Evolutionary conservation across 2,888 invertebrate species (phyloP), one percentile per base, ranked within the genome.

Genomic region (Acleris cristana): DNA sequence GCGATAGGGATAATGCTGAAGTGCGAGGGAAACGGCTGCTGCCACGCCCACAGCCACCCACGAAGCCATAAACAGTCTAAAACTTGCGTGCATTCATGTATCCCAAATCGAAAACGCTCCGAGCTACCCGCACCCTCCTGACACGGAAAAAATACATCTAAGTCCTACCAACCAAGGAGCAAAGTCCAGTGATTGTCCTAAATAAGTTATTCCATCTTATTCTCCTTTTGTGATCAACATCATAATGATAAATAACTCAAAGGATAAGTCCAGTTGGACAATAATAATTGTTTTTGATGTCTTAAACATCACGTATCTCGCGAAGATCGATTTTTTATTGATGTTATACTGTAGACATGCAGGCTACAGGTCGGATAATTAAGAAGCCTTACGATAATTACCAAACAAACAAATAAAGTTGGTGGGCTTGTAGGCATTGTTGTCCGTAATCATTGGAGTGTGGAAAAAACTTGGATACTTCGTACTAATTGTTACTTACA

Each of bases 11-110:
- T 72, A 59, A 54, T 48, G 51, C 62, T 51, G 49, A 69, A 56
- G 84, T 71, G 71, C 45, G 81, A 90, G 73, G 72, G 78, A 78
- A 88, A 88, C 72, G 73, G 77, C 74, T 71, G 70, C 76, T 79
- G 90, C 89, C 91, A 88, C 92, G 92, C 92, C 92, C 89, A 89
- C 84, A 90, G 85, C 92, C 92, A 92, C 92, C 92, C 92, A 92
- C 92, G 92, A 89, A 87, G 92, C 84, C 89, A 85, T 92, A 90
- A 92, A 91, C 90, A 91, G 91, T 89, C 90, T 86, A 91, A 92
- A 92, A 91, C 92, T 90, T 90, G 91, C 90, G 90, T 88, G 91
- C 88, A 91, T 90, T 89, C 91, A 90, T 90, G 89, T 92, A 90
- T 89, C 90, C 92, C 86, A 92, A 92, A 91, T 89, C 89, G 88